These are phyloP conservation scores for Plotosus lineatus DNA, from an alignment of 2,113 vertebrate genomes.

Conservation along the genomic window DNA sequence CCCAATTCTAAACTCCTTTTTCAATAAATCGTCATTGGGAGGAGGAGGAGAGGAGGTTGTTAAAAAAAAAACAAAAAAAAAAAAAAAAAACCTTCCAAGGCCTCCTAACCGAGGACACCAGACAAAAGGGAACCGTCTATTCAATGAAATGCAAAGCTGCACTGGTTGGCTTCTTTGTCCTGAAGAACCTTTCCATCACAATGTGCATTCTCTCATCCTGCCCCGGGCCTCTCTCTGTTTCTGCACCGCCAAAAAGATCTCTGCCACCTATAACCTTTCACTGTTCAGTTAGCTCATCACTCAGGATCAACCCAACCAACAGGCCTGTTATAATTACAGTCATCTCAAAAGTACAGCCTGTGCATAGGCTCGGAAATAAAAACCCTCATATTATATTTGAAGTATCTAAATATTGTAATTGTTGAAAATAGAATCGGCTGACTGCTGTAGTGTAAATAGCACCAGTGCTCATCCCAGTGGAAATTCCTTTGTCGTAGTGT, in stretches of 20 bases:
- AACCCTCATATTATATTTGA: conserved; percentile 27
- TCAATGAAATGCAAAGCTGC: conserved; percentile 66
- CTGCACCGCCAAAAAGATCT: conserved; percentile 56
- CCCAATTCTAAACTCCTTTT: conserved; percentile 33
- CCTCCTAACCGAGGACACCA: conserved; percentile 67
- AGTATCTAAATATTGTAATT: conserved; percentile 49
- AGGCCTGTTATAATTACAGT: conserved; percentile 59
- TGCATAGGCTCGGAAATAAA: conserved; percentile 45
- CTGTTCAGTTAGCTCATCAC: conserved; percentile 65
- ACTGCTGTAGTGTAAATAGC: conserved; percentile 12
- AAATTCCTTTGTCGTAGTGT: conserved; percentile 29
- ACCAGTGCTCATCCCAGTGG: conserved; percentile 32
- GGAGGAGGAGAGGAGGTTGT: conserved; percentile 26
- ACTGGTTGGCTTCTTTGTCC: conserved; percentile 70
- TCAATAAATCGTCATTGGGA: conserved; percentile 46
- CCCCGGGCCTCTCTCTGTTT: conserved; percentile 47
- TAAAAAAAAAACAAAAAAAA: conserved; percentile 24
- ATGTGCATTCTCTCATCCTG: conserved; percentile 69
- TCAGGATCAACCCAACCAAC: conserved; percentile 64
- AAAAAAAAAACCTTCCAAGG: conserved; percentile 64
- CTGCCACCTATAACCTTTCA: conserved; percentile 64
- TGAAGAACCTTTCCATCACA: conserved; percentile 74
- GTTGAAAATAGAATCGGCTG: not conserved
- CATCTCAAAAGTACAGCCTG: conserved; percentile 47
- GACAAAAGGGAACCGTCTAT: conserved; percentile 72